Evolutionary conservation across 2,113 vertebrate genomes (phyloP), one percentile per base, ranked within the genome.

Genomic region (Holacanthus passer): DNA sequence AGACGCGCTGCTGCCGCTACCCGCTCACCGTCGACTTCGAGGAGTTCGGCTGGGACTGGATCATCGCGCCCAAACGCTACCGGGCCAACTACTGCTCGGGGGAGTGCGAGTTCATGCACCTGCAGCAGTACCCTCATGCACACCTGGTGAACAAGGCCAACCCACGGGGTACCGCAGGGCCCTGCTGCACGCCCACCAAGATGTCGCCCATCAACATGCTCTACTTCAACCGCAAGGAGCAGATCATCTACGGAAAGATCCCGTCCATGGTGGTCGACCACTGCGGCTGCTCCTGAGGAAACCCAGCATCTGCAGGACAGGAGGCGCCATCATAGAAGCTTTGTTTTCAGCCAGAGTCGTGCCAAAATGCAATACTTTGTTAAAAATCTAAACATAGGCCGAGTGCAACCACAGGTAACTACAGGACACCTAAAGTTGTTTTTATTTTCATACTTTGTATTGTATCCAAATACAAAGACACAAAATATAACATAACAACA

Each of bases 171-270:
- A 96, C 97, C 0, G 98, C 97, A 0, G 98, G 98, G 24, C 98
- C 98, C 50, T 99, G 98, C 95, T 99, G 98, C 91, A 99, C 98
- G 0, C 98, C 98, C 72, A 98, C 97, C 81, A 99, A 99, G 95
- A 98, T 99, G 98, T 99, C 98, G 3, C 96, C 98, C 79, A 99
- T 99, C 92, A 99, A 99, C 86, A 99, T 99, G 97, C 92, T 99
- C 17, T 99, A 99, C 94, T 99, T 99, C 94, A 99, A 99, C 32
- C 96, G 96, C 93, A 98, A 99, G 87, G 97, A 99, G 95, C 97
- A 99, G 93, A 99, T 99, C 77, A 99, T 99, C 91, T 99, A 99
- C 0, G 98, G 98, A 71, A 99, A 99, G 95, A 98, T 99, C 87
- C 97, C 97, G 0, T 97, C 97, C 82, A 99, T 99, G 98, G 98